A percentile compares a stretch with the other conserved stretches of the same genome.
Conservation (phyloP, 2,113 vertebrate genomes). For the Coturnix japonica region DNA sequence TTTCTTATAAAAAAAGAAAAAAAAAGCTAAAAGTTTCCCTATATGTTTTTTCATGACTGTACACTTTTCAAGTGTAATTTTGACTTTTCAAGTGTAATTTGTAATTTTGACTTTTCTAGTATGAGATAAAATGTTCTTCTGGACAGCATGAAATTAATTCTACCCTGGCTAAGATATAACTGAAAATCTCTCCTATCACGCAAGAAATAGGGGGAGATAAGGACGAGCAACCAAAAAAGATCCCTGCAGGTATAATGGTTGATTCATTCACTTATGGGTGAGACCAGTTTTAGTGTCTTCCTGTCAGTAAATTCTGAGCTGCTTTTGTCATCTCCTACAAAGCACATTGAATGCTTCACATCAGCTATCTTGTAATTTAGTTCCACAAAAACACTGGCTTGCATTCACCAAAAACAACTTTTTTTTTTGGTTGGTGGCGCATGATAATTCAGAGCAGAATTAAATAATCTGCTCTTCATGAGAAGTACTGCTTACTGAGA, state of each 20-base stretch:
- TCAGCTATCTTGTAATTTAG: background rate
- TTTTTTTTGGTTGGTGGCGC: background rate
- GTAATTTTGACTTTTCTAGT: background rate
- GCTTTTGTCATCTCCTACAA: background rate
- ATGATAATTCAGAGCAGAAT: background rate
- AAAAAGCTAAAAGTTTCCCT: background rate
- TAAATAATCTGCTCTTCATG: background rate
- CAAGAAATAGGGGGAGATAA: background rate
- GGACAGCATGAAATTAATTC: background rate
- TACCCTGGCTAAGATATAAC: background rate
- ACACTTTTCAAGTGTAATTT: background rate
- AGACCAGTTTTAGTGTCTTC: background rate
- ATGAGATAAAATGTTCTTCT: background rate
- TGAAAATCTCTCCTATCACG: background rate
- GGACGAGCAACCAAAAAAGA: background rate
- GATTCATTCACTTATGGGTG: background rate
- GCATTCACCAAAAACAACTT: background rate
- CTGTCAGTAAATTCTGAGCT: background rate
- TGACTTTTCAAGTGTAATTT: background rate
- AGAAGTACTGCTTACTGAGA: background rate
- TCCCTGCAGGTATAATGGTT: rapidly evolving
- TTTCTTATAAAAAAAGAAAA: background rate
- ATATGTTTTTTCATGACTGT: rapidly evolving
- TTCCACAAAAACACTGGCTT: background rate
- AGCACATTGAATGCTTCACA: background rate